phyloP scores from a whole-genome alignment of 2,797 vertebrate species.

The Darevskia nairensis region DNA sequence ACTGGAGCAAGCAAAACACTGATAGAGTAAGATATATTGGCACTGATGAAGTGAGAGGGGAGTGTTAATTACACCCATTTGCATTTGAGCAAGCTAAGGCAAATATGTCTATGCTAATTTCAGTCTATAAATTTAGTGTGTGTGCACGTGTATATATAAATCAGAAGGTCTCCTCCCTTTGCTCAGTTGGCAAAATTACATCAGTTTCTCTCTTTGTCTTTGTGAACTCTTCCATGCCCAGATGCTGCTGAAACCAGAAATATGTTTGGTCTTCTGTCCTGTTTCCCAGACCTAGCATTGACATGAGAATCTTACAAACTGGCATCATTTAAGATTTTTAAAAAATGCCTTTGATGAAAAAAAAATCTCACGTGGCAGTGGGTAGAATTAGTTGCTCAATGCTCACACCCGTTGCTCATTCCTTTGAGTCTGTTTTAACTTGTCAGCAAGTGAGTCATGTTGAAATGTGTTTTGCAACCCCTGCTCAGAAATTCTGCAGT shows the following conservation, averaged over 20 bases:
- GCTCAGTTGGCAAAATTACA: neutral
- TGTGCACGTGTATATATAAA: neutral
- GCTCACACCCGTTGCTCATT: conserved; percentile 18
- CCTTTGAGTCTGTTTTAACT: conserved; percentile 65
- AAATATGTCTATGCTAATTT: conserved; percentile 5
- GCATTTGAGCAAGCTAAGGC: neutral
- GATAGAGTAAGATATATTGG: neutral
- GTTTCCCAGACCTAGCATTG: neutral
- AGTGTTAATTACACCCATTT: neutral
- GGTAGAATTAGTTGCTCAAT: conserved; percentile 61
- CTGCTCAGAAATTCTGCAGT: conserved; percentile 61
- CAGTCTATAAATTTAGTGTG: neutral
- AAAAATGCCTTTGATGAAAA: neutral
- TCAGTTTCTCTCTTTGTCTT: neutral
- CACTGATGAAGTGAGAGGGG: neutral
- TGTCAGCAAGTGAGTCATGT: conserved; percentile 63
- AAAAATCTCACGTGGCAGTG: conserved; percentile 34
- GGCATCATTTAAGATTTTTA: neutral
- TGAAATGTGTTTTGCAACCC: conserved; percentile 48
- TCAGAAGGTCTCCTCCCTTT: neutral
- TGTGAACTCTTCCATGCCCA: neutral
- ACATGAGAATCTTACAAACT: neutral
- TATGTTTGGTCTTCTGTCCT: neutral
- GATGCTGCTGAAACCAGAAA: neutral
- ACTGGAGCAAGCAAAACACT: neutral